Base-by-base conservation (phyloP, 2,888 invertebrate genomes). In the Acanthosepion lycidas region DNA sequence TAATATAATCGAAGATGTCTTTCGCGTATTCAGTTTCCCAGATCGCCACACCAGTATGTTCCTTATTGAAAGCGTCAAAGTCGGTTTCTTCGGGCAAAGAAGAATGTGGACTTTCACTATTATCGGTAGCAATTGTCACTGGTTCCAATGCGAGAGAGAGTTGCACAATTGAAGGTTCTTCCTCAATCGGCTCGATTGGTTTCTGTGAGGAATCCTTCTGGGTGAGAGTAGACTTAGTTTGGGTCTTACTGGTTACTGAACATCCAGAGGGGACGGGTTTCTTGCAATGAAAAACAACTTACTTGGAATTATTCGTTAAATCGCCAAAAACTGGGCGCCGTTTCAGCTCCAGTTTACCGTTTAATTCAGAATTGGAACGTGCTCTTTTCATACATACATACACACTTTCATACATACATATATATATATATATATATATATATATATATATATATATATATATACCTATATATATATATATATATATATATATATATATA, bases 1-100 rank as follows among this genome's bases (percentile, higher is more conserved):
- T 99, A 98, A 97, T 99, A n/a, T n/a, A 99, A 96, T 98, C 98
- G 97, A 99, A 99, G 96, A 99, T 99, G 96, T 99, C 99, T 98
- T 98, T 98, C 26, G 99, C 99, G 98, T 99, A 99, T 95, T 98
- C 98, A 0, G 99, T 98, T 0, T 99, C 98, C 97, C 99, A 98
- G 97, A 98, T 98, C 0, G 98, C 98, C 97, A 99, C 99, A 95
- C 98, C 98, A 98, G 98, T 98, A 97, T 98, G 98, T 97, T 99
- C 99, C 95, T 98, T 98, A 98, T 99, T 99, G 97, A 99, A 97
- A 96, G 98, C 97, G 95, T 97, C 96, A 49, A 96, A 95, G 91
- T 95, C 96, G n/a, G 33, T n/a, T 18, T 78, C n/a, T 78, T 78
- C 78, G 1, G 78, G 78, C 23, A 23, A 59, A 3, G 20, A 6